A percentile compares a stretch with the other conserved stretches of the same genome.
Evolutionary conservation across 2,113 vertebrate genomes (phyloP).

Genomic region (Aegotheles bennettii): DNA sequence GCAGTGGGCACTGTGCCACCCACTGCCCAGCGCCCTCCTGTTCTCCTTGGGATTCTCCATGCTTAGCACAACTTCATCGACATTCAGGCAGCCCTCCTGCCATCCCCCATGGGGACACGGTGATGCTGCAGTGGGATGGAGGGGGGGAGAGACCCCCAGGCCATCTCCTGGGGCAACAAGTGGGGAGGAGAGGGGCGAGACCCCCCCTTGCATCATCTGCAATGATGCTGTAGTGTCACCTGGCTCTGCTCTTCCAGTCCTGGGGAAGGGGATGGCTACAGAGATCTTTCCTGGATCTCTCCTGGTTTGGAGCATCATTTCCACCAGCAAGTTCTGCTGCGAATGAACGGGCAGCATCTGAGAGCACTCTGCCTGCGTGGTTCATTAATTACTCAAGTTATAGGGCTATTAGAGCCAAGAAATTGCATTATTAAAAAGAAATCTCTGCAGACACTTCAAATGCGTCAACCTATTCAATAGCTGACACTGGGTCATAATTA

Average conservation of each 20-base stretch:
- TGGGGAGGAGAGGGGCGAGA: neutral
- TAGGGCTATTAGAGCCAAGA: neutral
- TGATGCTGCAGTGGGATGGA: neutral
- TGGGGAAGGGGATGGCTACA: neutral
- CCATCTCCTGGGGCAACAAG: neutral
- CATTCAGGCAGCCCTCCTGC: neutral
- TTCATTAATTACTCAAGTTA: slow-evolving; percentile 39
- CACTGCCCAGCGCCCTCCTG: neutral
- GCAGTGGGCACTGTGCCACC: neutral
- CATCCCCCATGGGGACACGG: too few species aligned
- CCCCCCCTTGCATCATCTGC: neutral
- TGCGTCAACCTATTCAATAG: slow-evolving; percentile 39
- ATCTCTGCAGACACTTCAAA: slow-evolving; percentile 49
- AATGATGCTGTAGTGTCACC: neutral
- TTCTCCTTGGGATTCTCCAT: neutral
- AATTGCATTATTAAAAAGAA: slow-evolving; percentile 61
- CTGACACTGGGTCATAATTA: slow-evolving; percentile 62
- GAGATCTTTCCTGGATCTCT: neutral
- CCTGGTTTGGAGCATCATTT: neutral
- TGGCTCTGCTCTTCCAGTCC: neutral
- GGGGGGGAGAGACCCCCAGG: neutral
- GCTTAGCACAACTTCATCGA: neutral
- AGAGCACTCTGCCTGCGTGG: neutral
- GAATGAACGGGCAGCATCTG: neutral
- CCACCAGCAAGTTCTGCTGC: neutral